Evolutionary conservation across 2,113 vertebrate species (phyloP).

Genomic region (Antechinus stuartii): DNA sequence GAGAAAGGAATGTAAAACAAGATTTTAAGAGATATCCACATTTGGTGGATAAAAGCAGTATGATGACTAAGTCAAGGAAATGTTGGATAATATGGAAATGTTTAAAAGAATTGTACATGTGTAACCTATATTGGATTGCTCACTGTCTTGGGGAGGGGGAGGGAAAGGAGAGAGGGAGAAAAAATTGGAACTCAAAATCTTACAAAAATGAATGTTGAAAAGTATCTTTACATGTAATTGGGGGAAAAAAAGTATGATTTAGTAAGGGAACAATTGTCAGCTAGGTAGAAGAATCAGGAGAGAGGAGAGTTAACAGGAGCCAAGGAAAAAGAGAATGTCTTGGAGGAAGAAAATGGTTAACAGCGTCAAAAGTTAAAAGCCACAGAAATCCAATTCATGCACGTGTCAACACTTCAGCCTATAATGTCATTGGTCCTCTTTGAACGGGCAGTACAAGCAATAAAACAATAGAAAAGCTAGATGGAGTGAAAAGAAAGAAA

Average conservation of each 20-base stretch:
- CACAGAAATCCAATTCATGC: not conserved
- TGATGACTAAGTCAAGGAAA: not conserved
- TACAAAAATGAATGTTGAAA: no score
- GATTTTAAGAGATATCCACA: not conserved
- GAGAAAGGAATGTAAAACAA: not conserved
- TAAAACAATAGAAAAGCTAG: not conserved
- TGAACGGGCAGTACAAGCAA: no score
- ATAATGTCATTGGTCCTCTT: no score
- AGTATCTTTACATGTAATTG: no score
- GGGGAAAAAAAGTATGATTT: no score
- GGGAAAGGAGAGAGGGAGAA: no score
- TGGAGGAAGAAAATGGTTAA: not conserved
- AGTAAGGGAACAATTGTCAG: not conserved
- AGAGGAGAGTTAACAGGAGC: not conserved
- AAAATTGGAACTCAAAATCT: no score
- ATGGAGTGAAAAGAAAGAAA: not conserved
- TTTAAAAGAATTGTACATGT: no score
- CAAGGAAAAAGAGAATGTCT: not conserved
- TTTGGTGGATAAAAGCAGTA: not conserved
- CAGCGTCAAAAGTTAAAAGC: not conserved
- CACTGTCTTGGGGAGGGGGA: no score
- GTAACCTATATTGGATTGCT: no score
- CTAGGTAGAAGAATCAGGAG: not conserved
- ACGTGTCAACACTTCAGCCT: no score
- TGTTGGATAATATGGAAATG: not conserved